Evolutionary conservation across 2,888 invertebrate species (phyloP).

Genomic region (Heliothis peltigera): DNA sequence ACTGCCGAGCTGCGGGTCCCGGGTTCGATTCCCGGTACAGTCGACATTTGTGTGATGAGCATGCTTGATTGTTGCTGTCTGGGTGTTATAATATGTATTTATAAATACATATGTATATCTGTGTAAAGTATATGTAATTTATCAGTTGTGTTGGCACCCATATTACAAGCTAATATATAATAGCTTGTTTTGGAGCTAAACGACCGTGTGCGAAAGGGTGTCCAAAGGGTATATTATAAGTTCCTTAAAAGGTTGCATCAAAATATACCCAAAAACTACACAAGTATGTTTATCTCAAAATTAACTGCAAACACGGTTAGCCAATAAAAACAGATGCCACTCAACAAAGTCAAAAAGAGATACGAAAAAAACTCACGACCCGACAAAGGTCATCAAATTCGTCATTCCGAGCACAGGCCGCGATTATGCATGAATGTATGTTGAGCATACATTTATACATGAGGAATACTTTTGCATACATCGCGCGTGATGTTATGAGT

Average conservation of each 20-base stretch:
- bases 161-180: no score
- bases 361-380: conserved; percentile 36
- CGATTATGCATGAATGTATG: conserved; percentile 43
- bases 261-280: neutral
- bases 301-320: conserved; percentile 18
- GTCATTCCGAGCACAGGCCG: conserved; percentile 25
- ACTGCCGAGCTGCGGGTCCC: no score
- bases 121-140: no score
- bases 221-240: no score
- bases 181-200: no score
- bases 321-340: conserved; percentile 36
- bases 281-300: conserved; percentile 7
- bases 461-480: conserved; percentile 38
- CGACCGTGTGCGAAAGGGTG: no score
- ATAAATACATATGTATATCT: no score
- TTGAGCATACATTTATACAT: conserved; percentile 33
- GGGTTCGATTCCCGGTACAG: no score
- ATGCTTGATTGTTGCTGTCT: no score
- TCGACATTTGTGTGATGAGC: no score
- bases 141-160: no score
- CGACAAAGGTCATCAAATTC: conserved; percentile 47
- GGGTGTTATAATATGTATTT: no score
- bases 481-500: conserved; percentile 45
- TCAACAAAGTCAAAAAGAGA: conserved; percentile 29
- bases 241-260: neutral